Percentiles rank a stretch among this genome's conserved stretches.
Evolutionary conservation across 2,888 invertebrate species (phyloP).

Genomic region (Cephus pygmeus): DNA sequence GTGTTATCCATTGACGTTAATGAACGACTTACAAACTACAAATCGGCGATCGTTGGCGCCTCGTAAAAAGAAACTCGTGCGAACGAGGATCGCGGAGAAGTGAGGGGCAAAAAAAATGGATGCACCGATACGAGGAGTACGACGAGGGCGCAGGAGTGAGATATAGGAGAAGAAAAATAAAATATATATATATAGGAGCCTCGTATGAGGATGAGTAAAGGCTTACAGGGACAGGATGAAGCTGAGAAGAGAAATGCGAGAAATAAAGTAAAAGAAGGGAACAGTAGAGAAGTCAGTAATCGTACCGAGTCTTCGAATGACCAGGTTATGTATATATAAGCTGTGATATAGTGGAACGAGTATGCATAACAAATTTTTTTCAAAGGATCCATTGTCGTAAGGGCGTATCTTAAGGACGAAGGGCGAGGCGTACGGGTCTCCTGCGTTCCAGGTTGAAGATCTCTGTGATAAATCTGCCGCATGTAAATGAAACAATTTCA

Average conservation of each 20-base stretch:
- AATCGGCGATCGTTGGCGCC: constrained; percentile 22
- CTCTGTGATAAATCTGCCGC: constrained; percentile 17
- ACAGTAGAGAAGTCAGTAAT: constrained; percentile 4
- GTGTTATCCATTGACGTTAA: constrained; percentile 16
- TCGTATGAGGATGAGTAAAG: background rate
- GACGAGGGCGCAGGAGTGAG: background rate
- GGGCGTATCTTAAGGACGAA: background rate
- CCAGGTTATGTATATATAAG: constrained; percentile 9
- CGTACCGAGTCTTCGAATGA: constrained; percentile 2
- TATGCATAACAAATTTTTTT: constrained; percentile 13
- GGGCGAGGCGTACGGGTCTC: background rate
- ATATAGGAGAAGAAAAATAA: background rate
- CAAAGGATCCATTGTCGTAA: background rate
- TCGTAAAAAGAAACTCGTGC: constrained; percentile 9
- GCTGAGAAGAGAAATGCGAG: background rate
- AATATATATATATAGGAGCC: background rate
- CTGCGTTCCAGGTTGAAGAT: constrained; percentile 5
- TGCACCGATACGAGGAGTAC: background rate
- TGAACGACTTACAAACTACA: constrained; percentile 21
- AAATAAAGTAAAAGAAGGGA: background rate
- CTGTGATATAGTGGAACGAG: background rate
- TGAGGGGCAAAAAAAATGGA: background rate
- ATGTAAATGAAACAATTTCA: constrained; percentile 23
- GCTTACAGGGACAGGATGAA: background rate
- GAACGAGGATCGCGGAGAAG: background rate